Conservation (phyloP, 2,797 vertebrate genomes). For the Distichodus sexfasciatus region DNA sequence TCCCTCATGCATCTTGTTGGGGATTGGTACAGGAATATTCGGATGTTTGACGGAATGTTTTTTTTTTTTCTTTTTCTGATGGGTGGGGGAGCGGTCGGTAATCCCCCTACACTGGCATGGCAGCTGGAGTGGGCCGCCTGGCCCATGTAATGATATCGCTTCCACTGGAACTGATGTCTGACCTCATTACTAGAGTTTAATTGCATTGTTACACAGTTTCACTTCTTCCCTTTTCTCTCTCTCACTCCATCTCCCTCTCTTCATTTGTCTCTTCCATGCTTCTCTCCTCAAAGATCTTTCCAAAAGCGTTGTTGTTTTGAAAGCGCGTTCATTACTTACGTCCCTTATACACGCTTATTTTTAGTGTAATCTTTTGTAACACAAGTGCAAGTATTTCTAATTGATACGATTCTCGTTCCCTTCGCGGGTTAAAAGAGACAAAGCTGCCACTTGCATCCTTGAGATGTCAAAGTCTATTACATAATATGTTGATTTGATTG, state of each 20-base stretch:
- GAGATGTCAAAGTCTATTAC: slow-evolving; percentile 10
- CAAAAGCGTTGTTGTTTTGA: slow-evolving; percentile 73
- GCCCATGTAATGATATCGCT: slow-evolving; percentile 95
- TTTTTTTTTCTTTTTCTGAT: too few species aligned
- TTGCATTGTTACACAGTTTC: slow-evolving; percentile 97
- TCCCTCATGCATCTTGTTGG: slow-evolving; percentile 59
- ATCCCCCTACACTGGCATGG: slow-evolving; percentile 78
- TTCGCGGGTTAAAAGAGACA: background rate
- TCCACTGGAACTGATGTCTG: slow-evolving; percentile 95
- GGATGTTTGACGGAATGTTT: slow-evolving; percentile 56
- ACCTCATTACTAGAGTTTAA: slow-evolving; percentile 99
- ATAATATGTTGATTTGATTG: slow-evolving; percentile 20
- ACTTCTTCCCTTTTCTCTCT: slow-evolving; percentile 87
- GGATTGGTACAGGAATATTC: slow-evolving; percentile 75
- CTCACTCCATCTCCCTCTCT: slow-evolving; percentile 83
- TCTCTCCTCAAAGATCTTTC: slow-evolving; percentile 83
- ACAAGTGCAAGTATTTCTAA: background rate
- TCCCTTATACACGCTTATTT: slow-evolving; percentile 62
- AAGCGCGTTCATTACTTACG: slow-evolving; percentile 85
- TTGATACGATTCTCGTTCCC: background rate
- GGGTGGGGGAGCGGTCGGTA: slow-evolving; percentile 70
- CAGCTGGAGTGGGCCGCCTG: slow-evolving; percentile 84
- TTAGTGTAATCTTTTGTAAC: slow-evolving; percentile 26
- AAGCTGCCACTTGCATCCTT: background rate
- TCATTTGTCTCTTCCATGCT: slow-evolving; percentile 84